Conservation (phyloP, 2,797 vertebrate genomes). For the Melanotaenia nigrans region DNA sequence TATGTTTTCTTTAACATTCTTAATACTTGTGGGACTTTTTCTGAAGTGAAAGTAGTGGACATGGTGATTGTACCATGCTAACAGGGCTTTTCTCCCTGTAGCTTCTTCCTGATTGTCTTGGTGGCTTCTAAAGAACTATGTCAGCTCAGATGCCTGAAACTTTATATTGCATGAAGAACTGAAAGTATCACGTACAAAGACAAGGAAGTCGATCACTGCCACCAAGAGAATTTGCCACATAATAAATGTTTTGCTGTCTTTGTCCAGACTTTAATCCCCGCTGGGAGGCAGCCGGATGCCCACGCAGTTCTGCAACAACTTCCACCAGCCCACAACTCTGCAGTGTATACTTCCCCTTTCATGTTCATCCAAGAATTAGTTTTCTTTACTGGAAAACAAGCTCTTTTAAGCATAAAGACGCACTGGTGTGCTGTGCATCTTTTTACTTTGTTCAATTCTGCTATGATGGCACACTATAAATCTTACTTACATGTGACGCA, state of each 20-base stretch:
- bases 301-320: constrained; percentile 34
- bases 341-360: constrained; percentile 38
- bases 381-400: constrained; percentile 47
- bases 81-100: not conserved
- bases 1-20: too few relatives aligned
- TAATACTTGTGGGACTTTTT: too few relatives aligned
- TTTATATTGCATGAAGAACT: constrained; percentile 16
- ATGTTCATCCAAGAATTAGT: constrained; percentile 53
- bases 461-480: constrained; percentile 20
- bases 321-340: constrained; percentile 45
- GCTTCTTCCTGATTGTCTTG: not conserved
- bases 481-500: constrained; percentile 29
- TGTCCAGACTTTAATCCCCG: constrained; percentile 50
- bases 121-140: not conserved
- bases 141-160: constrained; percentile 11
- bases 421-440: constrained; percentile 12
- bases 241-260: constrained; percentile 45
- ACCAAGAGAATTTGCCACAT: constrained; percentile 30
- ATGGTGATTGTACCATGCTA: not conserved
- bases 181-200: constrained; percentile 16
- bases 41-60: not conserved
- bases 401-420: constrained; percentile 25
- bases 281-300: constrained; percentile 39
- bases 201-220: constrained; percentile 18
- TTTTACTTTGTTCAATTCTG: constrained; percentile 39